These are phyloP conservation scores for Cyclina sinensis DNA, from an alignment of 1,140 invertebrate genomes.

Conservation along the genomic window DNA sequence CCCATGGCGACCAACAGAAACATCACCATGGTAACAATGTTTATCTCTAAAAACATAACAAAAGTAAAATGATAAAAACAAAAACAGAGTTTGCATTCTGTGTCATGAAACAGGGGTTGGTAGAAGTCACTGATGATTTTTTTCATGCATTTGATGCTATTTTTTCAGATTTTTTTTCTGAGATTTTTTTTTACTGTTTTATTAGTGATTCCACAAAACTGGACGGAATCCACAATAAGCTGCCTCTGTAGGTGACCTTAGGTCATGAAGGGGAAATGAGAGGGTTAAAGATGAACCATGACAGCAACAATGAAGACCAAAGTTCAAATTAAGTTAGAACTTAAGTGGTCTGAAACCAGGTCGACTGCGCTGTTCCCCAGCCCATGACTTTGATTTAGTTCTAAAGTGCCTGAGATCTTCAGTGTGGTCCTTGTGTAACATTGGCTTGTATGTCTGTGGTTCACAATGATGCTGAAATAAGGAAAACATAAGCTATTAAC, in stretches of 20 bases:
- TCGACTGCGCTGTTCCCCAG: constrained; percentile 75
- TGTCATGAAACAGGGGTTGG: background rate
- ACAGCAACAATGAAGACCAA: background rate
- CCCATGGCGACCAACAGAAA: constrained; percentile 35
- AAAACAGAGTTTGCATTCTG: constrained; percentile 31
- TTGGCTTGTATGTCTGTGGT: constrained; percentile 92
- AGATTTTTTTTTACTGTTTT: background rate
- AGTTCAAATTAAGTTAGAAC: constrained; percentile 67
- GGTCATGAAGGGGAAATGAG: background rate
- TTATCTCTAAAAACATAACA: constrained; percentile 54
- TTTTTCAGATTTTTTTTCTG: background rate
- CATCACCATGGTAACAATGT: constrained; percentile 49
- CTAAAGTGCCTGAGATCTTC: constrained; percentile 92
- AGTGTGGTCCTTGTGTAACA: constrained; percentile 92
- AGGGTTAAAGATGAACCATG: background rate
- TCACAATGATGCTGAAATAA: constrained; percentile 90
- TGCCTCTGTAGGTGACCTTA: constrained; percentile 8
- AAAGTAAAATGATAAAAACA: constrained; percentile 52
- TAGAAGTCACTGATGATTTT: background rate
- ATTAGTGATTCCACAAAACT: constrained; percentile 16
- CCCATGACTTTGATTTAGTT: constrained; percentile 92
- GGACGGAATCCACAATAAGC: constrained; percentile 17
- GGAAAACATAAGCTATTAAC: background rate
- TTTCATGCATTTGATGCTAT: constrained; percentile 41
- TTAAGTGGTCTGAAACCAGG: constrained; percentile 80